Conservation (phyloP, 2,113 vertebrate species). For the Neoarius graeffei region DNA sequence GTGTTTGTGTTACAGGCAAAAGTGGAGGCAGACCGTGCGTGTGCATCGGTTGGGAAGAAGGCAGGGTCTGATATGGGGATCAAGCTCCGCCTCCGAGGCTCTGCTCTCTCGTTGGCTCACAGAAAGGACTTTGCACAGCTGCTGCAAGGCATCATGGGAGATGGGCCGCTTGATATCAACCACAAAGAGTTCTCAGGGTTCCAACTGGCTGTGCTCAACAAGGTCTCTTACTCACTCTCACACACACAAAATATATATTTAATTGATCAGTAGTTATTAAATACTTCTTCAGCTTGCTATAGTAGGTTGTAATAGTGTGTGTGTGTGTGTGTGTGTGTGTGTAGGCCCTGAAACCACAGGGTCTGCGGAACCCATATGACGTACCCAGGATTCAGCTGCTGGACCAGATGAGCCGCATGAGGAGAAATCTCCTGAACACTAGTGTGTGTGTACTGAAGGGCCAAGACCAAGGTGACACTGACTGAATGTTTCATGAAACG, state of each 20-base stretch:
- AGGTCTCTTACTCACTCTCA: slow-evolving; percentile 67
- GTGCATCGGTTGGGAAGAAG: slow-evolving; percentile 90
- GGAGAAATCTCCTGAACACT: slow-evolving; percentile 90
- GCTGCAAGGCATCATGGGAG: slow-evolving; percentile 86
- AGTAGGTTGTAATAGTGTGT: slow-evolving; percentile 10
- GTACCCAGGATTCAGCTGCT: slow-evolving; percentile 91
- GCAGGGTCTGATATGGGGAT: slow-evolving; percentile 81
- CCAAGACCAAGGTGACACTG: slow-evolving; percentile 85
- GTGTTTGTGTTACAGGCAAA: slow-evolving; percentile 78
- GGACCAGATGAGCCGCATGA: slow-evolving; percentile 97
- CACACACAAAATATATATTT: neutral
- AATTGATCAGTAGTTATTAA: neutral
- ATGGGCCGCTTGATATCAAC: slow-evolving; percentile 85
- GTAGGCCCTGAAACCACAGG: slow-evolving; percentile 91
- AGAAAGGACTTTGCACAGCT: slow-evolving; percentile 89
- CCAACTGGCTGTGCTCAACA: slow-evolving; percentile 89
- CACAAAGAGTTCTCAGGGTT: slow-evolving; percentile 95
- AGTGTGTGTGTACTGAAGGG: slow-evolving; percentile 72
- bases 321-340: slow-evolving; percentile 22
- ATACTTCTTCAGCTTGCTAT: neutral
- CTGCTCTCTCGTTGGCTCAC: slow-evolving; percentile 83
- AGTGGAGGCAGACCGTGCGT: slow-evolving; percentile 93
- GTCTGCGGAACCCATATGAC: slow-evolving; percentile 94
- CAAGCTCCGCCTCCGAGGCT: slow-evolving; percentile 86
- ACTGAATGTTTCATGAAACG: neutral